Conservation (phyloP, 2,113 vertebrate genomes). For the Galbula dea region DNA sequence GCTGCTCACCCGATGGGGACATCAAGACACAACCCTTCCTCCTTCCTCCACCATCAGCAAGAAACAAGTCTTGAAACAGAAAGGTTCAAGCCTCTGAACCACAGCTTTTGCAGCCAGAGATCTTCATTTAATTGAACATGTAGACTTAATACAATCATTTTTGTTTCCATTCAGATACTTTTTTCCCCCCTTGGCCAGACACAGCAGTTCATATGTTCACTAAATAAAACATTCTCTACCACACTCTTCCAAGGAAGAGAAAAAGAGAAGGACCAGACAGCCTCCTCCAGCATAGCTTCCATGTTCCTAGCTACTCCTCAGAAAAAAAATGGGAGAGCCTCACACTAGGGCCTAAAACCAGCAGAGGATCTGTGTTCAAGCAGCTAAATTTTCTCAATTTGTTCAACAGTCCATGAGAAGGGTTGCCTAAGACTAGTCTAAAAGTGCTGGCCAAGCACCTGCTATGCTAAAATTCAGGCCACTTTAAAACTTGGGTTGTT, state of each 20-base stretch:
- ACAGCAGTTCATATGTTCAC: neutral
- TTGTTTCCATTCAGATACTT: neutral
- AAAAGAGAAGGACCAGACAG: neutral
- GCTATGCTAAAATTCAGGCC: neutral
- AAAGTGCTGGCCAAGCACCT: neutral
- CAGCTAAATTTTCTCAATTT: neutral
- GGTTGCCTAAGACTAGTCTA: neutral
- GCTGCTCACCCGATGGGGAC: neutral
- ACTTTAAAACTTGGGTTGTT: no score
- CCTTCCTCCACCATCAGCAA: neutral
- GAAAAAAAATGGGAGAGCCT: neutral
- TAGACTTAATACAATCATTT: neutral
- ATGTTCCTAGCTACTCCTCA: neutral
- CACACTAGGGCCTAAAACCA: neutral
- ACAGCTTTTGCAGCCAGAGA: neutral
- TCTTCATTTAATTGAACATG: neutral
- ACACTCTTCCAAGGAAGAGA: neutral
- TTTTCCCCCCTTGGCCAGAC: neutral
- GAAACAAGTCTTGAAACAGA: neutral
- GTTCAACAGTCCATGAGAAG: neutral
- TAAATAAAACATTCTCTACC: neutral
- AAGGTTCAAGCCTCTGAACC: neutral
- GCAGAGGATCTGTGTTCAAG: accelerated
- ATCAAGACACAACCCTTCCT: neutral
- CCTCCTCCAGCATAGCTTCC: neutral